Conservation (phyloP, 2,113 vertebrate genomes). For the Pogonocichla stellata region DNA sequence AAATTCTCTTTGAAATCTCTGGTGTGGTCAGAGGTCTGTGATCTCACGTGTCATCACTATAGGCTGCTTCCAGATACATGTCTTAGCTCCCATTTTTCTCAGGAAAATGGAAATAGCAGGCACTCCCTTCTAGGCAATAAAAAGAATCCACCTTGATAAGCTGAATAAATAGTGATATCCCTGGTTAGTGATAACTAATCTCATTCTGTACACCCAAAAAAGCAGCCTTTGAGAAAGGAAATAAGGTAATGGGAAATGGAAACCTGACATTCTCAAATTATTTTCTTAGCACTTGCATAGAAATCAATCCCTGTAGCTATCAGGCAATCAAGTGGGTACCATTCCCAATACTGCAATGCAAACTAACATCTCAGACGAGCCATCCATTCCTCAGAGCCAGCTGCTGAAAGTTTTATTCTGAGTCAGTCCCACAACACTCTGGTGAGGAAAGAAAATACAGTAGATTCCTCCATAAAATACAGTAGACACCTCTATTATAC, state of each 20-base stretch:
- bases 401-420: neutral
- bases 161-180: conserved; percentile 59
- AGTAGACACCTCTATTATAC: neutral
- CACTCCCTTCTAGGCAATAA: conserved; percentile 42
- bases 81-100: conserved; percentile 1
- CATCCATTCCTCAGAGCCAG: neutral
- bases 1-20: neutral
- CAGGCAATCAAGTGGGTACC: neutral
- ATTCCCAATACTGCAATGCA: neutral
- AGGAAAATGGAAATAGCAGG: conserved; percentile 43
- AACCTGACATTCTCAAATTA: neutral
- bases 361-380: neutral
- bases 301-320: neutral
- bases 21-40: neutral
- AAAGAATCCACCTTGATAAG: conserved; percentile 25
- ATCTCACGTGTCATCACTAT: neutral
- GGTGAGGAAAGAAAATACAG: neutral
- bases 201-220: neutral
- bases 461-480: neutral
- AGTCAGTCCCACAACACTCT: neutral
- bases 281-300: neutral
- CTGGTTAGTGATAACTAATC: neutral
- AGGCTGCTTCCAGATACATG: conserved; percentile 11
- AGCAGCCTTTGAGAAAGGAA: neutral
- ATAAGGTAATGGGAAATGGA: neutral